Evolutionary conservation across 2,888 invertebrate species (phyloP).

Genomic region (Gandaritis pyraliata): DNA sequence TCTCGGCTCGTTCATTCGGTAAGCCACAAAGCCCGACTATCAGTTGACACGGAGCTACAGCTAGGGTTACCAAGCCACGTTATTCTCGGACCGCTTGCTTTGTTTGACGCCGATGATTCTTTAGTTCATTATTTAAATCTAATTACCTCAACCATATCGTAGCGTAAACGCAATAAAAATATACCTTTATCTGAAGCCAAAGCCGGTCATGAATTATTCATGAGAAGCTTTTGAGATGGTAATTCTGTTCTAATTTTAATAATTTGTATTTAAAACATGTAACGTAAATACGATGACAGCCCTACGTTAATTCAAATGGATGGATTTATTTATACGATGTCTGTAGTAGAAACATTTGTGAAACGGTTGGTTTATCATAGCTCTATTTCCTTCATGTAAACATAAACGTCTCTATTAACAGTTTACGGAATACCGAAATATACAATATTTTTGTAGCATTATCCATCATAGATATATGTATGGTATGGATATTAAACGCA

Average conservation of each 20-base stretch:
- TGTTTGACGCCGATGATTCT: constrained; percentile 22
- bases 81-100: constrained; percentile 25
- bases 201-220: constrained; percentile 59
- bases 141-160: constrained; percentile 36
- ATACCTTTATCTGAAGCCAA: constrained; percentile 48
- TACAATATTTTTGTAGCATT: too few species aligned
- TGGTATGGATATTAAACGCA: not conserved
- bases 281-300: constrained; percentile 53
- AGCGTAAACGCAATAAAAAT: constrained; percentile 51
- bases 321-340: constrained; percentile 24
- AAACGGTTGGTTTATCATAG: constrained; percentile 21
- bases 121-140: constrained; percentile 17
- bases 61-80: constrained; percentile 52
- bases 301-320: constrained; percentile 35
- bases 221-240: constrained; percentile 61
- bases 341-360: constrained; percentile 19
- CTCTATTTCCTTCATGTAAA: constrained; percentile 9
- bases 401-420: too few species aligned
- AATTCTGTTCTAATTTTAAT: constrained; percentile 67
- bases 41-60: constrained; percentile 63
- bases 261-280: constrained; percentile 65
- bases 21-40: constrained; percentile 71
- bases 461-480: too few species aligned
- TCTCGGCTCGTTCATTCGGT: constrained; percentile 71
- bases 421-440: not conserved